Evolutionary conservation across 2,888 invertebrate species (phyloP), one percentile per base, ranked within the genome.

Genomic region (Aricia artaxerxes): DNA sequence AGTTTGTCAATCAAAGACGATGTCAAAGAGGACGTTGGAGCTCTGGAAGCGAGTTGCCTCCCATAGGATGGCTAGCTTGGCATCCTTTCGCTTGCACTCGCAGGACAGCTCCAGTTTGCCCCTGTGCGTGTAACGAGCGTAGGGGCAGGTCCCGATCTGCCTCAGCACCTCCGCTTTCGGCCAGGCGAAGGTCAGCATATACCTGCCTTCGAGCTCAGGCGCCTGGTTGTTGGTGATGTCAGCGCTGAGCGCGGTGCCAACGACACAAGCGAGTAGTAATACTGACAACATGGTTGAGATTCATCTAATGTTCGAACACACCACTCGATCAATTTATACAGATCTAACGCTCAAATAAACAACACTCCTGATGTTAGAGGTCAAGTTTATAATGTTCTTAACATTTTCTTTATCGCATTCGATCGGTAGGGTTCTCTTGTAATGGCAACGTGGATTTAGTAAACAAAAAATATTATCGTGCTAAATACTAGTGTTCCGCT

Each of bases 181-280:
- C 61, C 61, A 61, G 24, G 61, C 61, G 61, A 61, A 61, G 24
- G 61, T 61, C 6, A 61, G 61, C 61, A n/a, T 61, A 2, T 61
- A 61, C 2, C 61, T 1, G 7, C 61, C 61, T 1, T 7, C 24
- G 6, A 61, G 6, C 2, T 61, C 61, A 1, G 61, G 61, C 0
- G 61, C 61, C 61, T 61, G 61, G 61, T 61, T 61, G 24, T 61
- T n/a, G 61, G 61, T 61, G 24, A 61, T 61, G 24, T 61, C 61
- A 7, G n/a, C 24, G 61, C n/a, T 24, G 31, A 31, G 5, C 31
- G 64, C 31, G 11, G 11, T 31, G 9, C 31, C 64, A 2, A 64
- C 1, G 1, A 64, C 64, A 0, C 16, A 16, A 31, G 64, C 24
- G 31, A 64, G 31, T 3, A 64, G 64, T 31, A 64, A 11, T 31